Base-by-base conservation (phyloP, 2,888 invertebrate species). In the Leucophenga montana region DNA sequence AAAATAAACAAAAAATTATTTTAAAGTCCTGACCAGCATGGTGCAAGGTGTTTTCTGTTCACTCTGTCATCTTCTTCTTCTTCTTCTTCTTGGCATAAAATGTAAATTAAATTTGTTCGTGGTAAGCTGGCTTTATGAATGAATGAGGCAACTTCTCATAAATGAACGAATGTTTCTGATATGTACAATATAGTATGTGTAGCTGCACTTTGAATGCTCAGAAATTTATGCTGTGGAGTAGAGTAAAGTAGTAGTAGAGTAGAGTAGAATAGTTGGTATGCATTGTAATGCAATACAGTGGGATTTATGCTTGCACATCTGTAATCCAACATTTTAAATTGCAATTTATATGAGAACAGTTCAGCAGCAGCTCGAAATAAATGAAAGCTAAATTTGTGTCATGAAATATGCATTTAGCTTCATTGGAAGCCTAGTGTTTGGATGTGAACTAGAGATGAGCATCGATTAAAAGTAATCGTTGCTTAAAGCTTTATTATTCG, bases 31-130 rank as follows among this genome's bases (percentile, higher is more conserved):
- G 50, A 4, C 14, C 16, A n/a, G 13, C n/a, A 27, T 22, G 31
- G 3, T 27, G 57, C 50, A 57, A 57, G 57, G 57, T 57, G 31
- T 14, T 18, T 8, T 59, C 27, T 33, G 33, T n/a, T 59, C 31
- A 33, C 27, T 46, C 46, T 57, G 13, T 33, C 16, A 9, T 59
- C 39, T 39, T 31, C 14, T 27, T 3, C 27, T 57, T 14, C 27
- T 13, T 22, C 13, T 56, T 13, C 8, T 8, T 27, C 4, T 48
- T 50, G 54, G 33, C 53, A 67, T 50, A 27, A 73, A 75, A 71
- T 75, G 68, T 20, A 75, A 75, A 75, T 73, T 73, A 73, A 71
- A 75, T 73, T 73, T 61, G 59, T 48, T 39, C 50, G 31, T 56
- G 48, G 66, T 71, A 56, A 31, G 56, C 48, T 48, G 31, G 16